A percentile compares a stretch with the other conserved stretches of the same genome.
These are phyloP conservation scores for Huso huso DNA, from an alignment of 2,797 vertebrate species.

Conservation along the genomic window DNA sequence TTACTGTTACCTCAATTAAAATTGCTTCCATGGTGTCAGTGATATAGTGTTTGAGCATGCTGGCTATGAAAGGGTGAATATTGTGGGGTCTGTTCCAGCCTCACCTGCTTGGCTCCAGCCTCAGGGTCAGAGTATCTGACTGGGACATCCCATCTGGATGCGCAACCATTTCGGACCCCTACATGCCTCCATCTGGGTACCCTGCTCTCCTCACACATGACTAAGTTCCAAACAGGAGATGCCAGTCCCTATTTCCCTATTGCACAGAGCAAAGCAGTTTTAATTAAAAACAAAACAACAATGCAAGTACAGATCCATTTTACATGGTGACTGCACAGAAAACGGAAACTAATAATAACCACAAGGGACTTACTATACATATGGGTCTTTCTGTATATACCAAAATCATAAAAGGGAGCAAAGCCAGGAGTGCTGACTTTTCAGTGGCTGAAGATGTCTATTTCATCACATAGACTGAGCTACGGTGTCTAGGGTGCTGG, in stretches of 20 bases:
- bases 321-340: background rate
- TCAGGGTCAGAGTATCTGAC: background rate
- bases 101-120: background rate
- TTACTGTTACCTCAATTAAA: no score
- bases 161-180: background rate
- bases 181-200: background rate
- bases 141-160: background rate
- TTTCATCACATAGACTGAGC: no score
- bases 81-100: background rate
- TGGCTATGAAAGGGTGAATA: no score
- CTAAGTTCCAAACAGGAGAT: background rate
- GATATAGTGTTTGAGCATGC: no score
- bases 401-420: no score
- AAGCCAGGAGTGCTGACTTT: no score
- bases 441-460: no score
- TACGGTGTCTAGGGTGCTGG: no score
- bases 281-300: constrained; percentile 2
- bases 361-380: no score
- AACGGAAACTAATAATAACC: no score
- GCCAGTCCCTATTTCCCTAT: background rate
- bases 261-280: background rate
- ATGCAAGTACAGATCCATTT: background rate
- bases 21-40: no score
- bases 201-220: background rate
- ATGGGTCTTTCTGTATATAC: no score